A percentile compares a stretch with the other conserved stretches of the same genome.
Conservation (phyloP, 2,797 vertebrate genomes). For the Xenops minutus region DNA sequence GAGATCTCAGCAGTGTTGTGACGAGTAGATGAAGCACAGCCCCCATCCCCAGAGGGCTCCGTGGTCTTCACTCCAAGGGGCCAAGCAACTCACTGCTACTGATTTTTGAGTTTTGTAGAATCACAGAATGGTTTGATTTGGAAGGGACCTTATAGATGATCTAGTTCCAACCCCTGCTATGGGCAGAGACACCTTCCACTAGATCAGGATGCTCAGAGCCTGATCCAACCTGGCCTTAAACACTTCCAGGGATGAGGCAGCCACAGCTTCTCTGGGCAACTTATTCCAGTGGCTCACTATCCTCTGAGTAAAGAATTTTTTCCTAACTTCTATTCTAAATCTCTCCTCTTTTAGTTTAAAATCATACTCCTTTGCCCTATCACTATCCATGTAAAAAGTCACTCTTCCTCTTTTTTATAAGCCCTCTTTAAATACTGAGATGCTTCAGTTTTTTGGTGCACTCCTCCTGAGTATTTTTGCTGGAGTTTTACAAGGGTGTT, state of each 20-base stretch:
- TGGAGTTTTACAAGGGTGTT: background rate
- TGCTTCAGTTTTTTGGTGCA: background rate
- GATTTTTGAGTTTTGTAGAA: background rate
- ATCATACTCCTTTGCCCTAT: background rate
- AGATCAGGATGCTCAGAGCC: background rate
- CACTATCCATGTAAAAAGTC: background rate
- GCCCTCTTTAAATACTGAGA: background rate
- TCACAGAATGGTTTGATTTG: background rate
- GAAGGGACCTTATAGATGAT: background rate
- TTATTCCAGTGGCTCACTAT: background rate
- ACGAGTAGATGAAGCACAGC: background rate
- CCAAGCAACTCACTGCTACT: background rate
- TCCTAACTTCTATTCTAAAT: background rate
- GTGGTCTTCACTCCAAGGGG: background rate
- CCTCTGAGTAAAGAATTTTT: background rate
- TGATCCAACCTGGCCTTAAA: background rate
- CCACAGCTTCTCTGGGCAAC: background rate
- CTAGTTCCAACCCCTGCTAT: background rate
- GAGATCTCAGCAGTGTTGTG: background rate
- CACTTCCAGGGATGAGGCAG: background rate
- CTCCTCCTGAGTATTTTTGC: background rate
- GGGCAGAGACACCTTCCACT: background rate
- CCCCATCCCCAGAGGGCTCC: rapidly evolving
- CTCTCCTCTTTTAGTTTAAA: background rate
- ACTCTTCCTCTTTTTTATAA: background rate